Base-by-base conservation (phyloP, 2,888 invertebrate genomes). In the Caenorhabditis drosophilae region DNA sequence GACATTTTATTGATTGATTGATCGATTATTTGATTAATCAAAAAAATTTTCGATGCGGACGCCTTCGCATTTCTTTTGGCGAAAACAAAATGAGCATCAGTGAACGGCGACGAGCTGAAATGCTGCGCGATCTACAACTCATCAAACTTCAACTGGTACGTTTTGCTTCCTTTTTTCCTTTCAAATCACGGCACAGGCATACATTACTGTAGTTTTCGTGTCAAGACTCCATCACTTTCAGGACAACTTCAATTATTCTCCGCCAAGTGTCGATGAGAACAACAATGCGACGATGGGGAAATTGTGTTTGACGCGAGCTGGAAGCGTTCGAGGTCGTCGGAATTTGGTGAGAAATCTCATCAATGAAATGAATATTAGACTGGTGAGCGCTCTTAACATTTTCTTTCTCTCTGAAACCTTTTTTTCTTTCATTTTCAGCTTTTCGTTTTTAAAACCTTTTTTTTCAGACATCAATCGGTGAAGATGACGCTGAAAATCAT, bases 141-240 rank as follows among this genome's bases (percentile, higher is more conserved):
- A 61, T 61, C 54, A 61, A 54, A 15, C 20, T 61, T n/a, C 60
- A 61, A 22, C 16, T 61, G 38, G 59, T 59, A 25, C 22, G 48
- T 31, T 26, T 20, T n/a, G n/a, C n/a, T n/a, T n/a, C n/a, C n/a
- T 9, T 41, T 41, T 18, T n/a, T n/a, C n/a, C 27, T 38, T 35
- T n/a, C 4, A 27, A 20, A 9, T 50, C 40, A 36, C 35, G 23
- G 3, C 27, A 23, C 16, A 45, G 26, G 2, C 23, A 3, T 23
- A 23, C 4, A 11, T 12, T 41, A n/a, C n/a, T n/a, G n/a, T n/a
- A n/a, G n/a, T n/a, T n/a, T n/a, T n/a, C n/a, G n/a, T n/a, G n/a
- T n/a, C n/a, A n/a, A n/a, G n/a, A n/a, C n/a, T n/a, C n/a, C n/a
- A n/a, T n/a, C n/a, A n/a, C n/a, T 46, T 58, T 4, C 44, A 59